phyloP scores from a whole-genome alignment of 2,113 vertebrate genomes.

The Salvelinus fontinalis region DNA sequence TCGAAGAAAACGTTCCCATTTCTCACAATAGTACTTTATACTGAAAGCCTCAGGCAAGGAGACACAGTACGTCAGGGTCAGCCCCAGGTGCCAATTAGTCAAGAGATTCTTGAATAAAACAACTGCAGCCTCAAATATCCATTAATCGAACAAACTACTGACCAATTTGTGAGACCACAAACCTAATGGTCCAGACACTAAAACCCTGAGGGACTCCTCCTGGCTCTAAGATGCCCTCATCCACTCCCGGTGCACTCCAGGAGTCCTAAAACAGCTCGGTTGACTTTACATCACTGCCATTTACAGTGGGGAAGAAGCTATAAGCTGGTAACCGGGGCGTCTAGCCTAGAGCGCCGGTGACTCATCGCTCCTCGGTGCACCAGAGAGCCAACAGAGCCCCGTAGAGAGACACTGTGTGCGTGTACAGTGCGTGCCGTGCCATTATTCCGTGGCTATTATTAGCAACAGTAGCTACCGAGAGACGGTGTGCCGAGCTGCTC shows the following conservation, averaged over 20 bases:
- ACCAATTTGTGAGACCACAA: neutral
- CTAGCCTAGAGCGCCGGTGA: constrained; percentile 30
- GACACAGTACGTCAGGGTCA: too few relatives aligned
- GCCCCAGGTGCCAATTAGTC: too few relatives aligned
- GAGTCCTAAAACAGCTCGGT: neutral
- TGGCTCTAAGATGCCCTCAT: neutral
- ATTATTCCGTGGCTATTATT: neutral
- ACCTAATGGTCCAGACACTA: neutral
- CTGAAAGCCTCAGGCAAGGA: too few relatives aligned
- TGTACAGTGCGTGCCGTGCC: neutral
- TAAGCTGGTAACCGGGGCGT: constrained; percentile 18
- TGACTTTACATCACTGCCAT: constrained; percentile 20
- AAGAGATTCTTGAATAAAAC: neutral
- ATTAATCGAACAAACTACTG: neutral
- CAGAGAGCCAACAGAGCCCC: constrained; percentile 19
- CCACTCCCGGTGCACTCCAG: neutral
- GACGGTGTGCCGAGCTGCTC: neutral
- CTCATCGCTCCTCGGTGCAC: constrained; percentile 37
- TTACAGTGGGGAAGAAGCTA: constrained; percentile 15
- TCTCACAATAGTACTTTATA: too few relatives aligned
- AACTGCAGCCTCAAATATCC: neutral
- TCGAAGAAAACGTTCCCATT: too few relatives aligned
- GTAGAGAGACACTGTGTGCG: constrained; percentile 2
- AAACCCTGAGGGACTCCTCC: too few relatives aligned
- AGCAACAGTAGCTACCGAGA: neutral